Evolutionary conservation across 2,888 invertebrate species (phyloP), one percentile per base, ranked within the genome.

Genomic region (Alviniconcha strummeri): DNA sequence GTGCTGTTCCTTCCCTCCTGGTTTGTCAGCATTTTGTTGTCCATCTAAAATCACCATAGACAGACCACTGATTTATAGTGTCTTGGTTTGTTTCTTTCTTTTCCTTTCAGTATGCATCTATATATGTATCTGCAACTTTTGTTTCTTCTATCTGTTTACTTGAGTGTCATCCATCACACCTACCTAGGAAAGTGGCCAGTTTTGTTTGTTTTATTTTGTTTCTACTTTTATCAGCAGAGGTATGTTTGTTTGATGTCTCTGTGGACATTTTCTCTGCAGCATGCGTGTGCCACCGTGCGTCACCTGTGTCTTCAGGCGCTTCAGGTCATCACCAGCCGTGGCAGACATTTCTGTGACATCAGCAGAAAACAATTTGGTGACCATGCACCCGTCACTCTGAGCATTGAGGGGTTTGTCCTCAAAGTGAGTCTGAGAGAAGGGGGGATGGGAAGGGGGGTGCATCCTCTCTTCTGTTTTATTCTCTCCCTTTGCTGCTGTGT

Each of bases 231-330:
- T 56, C 7, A 57, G 4, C 5, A 57, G 7, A 57, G 57, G 19
- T 17, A n/a, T 8, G 55, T 36, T 36, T 36, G 36, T 36, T 36
- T 36, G 36, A 36, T 36, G 36, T 36, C 36, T 1, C 36, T 60
- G 60, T 60, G 60, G 60, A 11, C 60, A 60, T 11, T 60, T 60
- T 60, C 9, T 60, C 13, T 60, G 60, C 60, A 60, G 82, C 64
- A 77, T 69, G n/a, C 77, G 13, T 77, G 82, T 77, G 75, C 82
- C 55, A 69, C 77, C 11, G 82, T 82, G 55, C 82, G 77, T 19
- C 77, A 82, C 52, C n/a, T 64, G 69, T 82, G 77, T 69, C 36
- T 82, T 7, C 69, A 82, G 7, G 69, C 69, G 1, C 36, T 82
- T 9, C n/a, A 76, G 19, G 17, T 36, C 11, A 71, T 82, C 8